Evolutionary conservation across 2,113 vertebrate genomes (phyloP).

Genomic region (Ammodytes marinus): DNA sequence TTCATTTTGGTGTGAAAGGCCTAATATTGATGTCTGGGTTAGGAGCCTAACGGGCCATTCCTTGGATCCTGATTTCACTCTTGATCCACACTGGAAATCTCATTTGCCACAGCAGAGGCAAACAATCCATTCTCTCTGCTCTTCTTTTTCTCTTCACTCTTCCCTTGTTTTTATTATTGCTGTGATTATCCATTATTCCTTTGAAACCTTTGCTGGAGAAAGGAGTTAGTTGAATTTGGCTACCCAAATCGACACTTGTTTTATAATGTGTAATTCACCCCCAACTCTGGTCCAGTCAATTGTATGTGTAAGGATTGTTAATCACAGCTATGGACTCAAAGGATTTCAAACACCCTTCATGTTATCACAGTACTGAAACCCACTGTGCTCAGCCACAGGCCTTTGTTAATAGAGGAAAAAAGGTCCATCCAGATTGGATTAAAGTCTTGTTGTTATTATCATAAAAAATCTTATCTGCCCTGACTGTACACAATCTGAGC

Average conservation of each 20-base stretch:
- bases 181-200: neutral
- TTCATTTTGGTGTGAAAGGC: no score
- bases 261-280: neutral
- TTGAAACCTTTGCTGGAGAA: constrained; percentile 18
- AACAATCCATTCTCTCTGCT: neutral
- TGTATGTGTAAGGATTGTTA: constrained; percentile 9
- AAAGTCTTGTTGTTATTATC: neutral
- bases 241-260: neutral
- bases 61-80: constrained; percentile 68
- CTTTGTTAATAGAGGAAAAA: neutral
- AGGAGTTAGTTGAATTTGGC: neutral
- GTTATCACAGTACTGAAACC: constrained; percentile 4
- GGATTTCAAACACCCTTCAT: neutral
- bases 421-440: neutral
- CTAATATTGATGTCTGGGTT: constrained; percentile 73
- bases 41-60: constrained; percentile 63
- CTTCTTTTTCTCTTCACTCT: constrained; percentile 13
- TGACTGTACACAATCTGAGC: neutral
- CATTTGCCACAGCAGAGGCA: constrained; percentile 58
- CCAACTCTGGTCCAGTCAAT: neutral
- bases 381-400: neutral
- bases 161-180: neutral
- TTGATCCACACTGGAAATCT: constrained; percentile 63
- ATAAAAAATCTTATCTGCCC: neutral
- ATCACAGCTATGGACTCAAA: constrained; percentile 25